Base-by-base conservation (phyloP, 2,888 invertebrate species). In the Orthosia gracilis region DNA sequence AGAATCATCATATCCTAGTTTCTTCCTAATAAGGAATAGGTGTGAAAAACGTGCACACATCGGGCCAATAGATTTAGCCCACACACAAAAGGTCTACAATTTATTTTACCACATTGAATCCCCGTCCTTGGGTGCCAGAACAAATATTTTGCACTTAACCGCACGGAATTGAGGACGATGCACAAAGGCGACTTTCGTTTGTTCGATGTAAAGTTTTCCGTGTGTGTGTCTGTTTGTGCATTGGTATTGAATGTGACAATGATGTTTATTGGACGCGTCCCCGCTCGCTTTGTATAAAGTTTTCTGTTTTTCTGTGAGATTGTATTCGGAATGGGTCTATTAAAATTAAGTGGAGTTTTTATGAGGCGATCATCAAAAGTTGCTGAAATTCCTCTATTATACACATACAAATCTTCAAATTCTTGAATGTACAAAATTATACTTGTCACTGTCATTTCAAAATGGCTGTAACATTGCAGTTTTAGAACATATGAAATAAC, bases 61-160 rank as follows among this genome's bases (percentile, higher is more conserved):
- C 21, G 23, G 59, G 76, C 67, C 86, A 87, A 89, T 89, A 86
- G 84, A 83, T 85, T 86, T 82, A 87, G 79, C 71, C 62, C 69
- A 79, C 80, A 83, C 69, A 87, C 78, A 82, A 85, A 88, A 87
- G 84, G 84, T 84, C 72, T 78, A 87, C 88, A 91, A 89, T 90
- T 88, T 90, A 87, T 91, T 89, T 88, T 76, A 84, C 83, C 77
- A 82, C 86, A 83, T 83, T 73, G 86, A 85, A 87, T 83, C 89
- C 79, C 74, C 81, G 78, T 85, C 85, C 78, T 80, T 79, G 84
- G 87, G 80, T 87, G 88, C 86, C 89, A 89, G 88, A 89, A 88
- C 89, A 91, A 91, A 92, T 92, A 91, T 91, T 92, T 91, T 90
- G 90, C 90, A 92, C 89, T 92, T 88, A 90, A 88, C 90, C 87